Base-by-base conservation (phyloP, 2,888 invertebrate genomes). In the Drosophila tripunctata region DNA sequence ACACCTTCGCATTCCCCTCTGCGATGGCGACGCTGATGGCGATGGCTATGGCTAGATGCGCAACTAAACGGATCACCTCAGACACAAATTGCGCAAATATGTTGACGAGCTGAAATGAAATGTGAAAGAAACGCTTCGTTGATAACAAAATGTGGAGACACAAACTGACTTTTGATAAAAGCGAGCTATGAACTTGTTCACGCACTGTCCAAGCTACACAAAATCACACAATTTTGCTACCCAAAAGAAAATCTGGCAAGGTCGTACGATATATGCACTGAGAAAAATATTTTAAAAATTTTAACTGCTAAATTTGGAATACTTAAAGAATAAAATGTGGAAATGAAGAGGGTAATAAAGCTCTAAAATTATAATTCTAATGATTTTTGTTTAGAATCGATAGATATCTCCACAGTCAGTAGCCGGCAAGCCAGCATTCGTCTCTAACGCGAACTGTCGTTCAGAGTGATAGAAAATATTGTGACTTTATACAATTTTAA, bases 31-130 rank as follows among this genome's bases (percentile, higher is more conserved):
- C 4, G 21, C 10, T 10, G 27, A 6, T 27, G 10, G 27, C 27
- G 27, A 27, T 27, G 21, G 35, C 50, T n/a, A n/a, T n/a, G n/a
- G n/a, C n/a, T n/a, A n/a, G 65, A 43, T 78, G 78, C 85, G 75
- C 67, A 79, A 75, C 78, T 82, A 67, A 81, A 72, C 58, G 41
- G 54, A 36, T 67, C 68, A 62, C 38, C 40, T 73, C 40, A 30
- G 62, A 30, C 35, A 51, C 48, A 40, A 63, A 45, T 40, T 54
- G 50, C 48, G 74, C 64, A 74, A 73, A 73, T 73, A 68, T 72
- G 67, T 72, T 54, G 51, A 45, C 50, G 40, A 40, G 41, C 67
- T 72, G 63, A 5, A 51, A 27, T 19, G 35, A 61, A 27, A 63
- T 38, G 47, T 52, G 21, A 63, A 51, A 22, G 17, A 56, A 56